Evolutionary conservation across 2,797 vertebrate genomes (phyloP).

Genomic region (Cynodonichthys magdalenae): DNA sequence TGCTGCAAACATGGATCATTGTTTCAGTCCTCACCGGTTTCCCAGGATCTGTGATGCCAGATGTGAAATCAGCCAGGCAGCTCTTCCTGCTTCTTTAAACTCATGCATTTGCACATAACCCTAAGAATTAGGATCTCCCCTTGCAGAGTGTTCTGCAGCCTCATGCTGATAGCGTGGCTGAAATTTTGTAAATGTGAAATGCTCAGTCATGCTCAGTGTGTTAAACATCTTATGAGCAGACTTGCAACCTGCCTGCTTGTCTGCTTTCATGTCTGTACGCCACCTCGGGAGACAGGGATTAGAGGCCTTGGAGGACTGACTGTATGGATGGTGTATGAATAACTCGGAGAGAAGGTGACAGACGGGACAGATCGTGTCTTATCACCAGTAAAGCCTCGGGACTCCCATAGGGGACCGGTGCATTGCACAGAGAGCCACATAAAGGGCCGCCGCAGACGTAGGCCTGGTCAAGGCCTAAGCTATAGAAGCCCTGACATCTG

Average conservation of each 20-base stretch:
- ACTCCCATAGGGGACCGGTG: slow-evolving; percentile 80
- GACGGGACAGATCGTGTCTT: slow-evolving; percentile 86
- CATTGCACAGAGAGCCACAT: slow-evolving; percentile 78
- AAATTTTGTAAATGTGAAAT: slow-evolving; percentile 72
- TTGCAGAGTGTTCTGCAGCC: slow-evolving; percentile 48
- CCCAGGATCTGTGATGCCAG: slow-evolving; percentile 9
- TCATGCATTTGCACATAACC: slow-evolving; percentile 37
- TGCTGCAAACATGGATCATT: not conserved
- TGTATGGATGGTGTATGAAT: slow-evolving; percentile 82
- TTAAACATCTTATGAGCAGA: slow-evolving; percentile 75
- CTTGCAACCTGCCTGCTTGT: slow-evolving; percentile 73
- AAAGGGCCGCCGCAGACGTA: slow-evolving; percentile 80
- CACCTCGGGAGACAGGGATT: slow-evolving; percentile 82
- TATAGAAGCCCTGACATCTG: slow-evolving; percentile 86
- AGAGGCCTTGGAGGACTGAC: slow-evolving; percentile 81
- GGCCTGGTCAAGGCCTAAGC: slow-evolving; percentile 84
- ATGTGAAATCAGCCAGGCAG: slow-evolving; percentile 10
- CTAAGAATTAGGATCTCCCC: slow-evolving; percentile 44
- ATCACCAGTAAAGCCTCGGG: slow-evolving; percentile 84
- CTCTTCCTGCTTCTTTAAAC: slow-evolving; percentile 22
- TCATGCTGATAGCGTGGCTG: slow-evolving; percentile 56
- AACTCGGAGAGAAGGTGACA: slow-evolving; percentile 82
- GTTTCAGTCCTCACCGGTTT: not conserved
- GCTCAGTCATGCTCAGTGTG: slow-evolving; percentile 74
- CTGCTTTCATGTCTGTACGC: slow-evolving; percentile 73